Evolutionary conservation across 2,797 vertebrate species (phyloP).

Genomic region (Gymnodraco acuticeps): DNA sequence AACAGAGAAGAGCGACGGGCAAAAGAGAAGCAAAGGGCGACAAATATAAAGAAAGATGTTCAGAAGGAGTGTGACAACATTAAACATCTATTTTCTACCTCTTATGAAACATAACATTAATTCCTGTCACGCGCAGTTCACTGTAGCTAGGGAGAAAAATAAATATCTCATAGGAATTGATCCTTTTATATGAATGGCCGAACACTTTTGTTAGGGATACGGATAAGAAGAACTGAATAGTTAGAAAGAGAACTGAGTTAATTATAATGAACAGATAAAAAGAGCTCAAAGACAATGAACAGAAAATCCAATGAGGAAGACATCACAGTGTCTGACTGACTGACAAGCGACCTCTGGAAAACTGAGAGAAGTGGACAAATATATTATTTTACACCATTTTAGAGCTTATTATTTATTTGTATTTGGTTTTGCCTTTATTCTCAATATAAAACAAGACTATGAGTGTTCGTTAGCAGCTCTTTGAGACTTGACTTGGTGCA

Average conservation of each 20-base stretch:
- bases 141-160: not conserved
- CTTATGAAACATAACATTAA: constrained; percentile 23
- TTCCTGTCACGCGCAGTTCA: constrained; percentile 44
- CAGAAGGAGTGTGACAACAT: not conserved
- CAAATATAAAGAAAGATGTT: constrained; percentile 12
- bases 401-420: not conserved
- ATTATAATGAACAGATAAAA: not conserved
- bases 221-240: constrained; percentile 1
- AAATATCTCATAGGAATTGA: constrained; percentile 1
- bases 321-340: not conserved
- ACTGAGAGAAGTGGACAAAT: not conserved
- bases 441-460: not conserved
- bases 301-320: not conserved
- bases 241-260: not conserved
- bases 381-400: not conserved
- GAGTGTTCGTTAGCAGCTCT: not conserved
- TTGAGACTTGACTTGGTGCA: constrained; percentile 1
- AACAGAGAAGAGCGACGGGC: constrained; percentile 16
- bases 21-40: constrained; percentile 1
- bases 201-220: not conserved
- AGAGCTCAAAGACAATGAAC: constrained; percentile 3
- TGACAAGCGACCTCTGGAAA: not conserved
- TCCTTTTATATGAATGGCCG: not conserved
- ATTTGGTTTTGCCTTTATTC: not conserved
- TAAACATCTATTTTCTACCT: not conserved